phyloP scores from a whole-genome alignment of 2,888 invertebrate species.

The Tachina fera region DNA sequence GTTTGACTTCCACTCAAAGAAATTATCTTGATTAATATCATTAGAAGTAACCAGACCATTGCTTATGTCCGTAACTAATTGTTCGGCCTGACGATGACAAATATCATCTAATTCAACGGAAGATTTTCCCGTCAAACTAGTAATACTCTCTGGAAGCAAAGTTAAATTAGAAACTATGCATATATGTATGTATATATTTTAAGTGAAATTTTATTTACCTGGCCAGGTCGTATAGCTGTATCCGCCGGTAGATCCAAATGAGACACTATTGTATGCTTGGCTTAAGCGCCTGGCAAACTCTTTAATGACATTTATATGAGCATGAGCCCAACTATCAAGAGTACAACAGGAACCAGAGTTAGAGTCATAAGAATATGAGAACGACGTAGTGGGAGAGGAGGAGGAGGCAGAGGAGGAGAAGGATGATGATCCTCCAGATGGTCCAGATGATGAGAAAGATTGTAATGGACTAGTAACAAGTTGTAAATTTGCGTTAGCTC shows the following conservation, averaged over 20 bases:
- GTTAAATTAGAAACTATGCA: background rate
- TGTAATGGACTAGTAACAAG: background rate
- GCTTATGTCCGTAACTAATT: conserved; percentile 79
- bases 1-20: conserved; percentile 80
- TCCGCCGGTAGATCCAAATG: conserved; percentile 71
- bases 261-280: conserved; percentile 76
- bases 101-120: conserved; percentile 77
- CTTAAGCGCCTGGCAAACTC: conserved; percentile 79
- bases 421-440: conserved; percentile 37
- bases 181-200: background rate
- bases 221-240: conserved; percentile 74
- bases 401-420: conserved; percentile 58
- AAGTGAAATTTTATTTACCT: conserved; percentile 72
- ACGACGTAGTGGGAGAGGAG: background rate
- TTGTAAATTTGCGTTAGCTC: conserved; percentile 10
- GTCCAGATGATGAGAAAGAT: conserved; percentile 59
- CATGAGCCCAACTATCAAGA: conserved; percentile 78
- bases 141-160: conserved; percentile 75
- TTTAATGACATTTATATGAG: conserved; percentile 77
- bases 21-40: conserved; percentile 78
- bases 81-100: conserved; percentile 74
- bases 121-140: conserved; percentile 78
- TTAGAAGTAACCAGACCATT: conserved; percentile 77
- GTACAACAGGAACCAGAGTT: conserved; percentile 63
- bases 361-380: conserved; percentile 47